A percentile compares a stretch with the other conserved stretches of the same genome.
Conservation (phyloP, 2,113 vertebrate genomes). For the Syngnathus scovelli region DNA sequence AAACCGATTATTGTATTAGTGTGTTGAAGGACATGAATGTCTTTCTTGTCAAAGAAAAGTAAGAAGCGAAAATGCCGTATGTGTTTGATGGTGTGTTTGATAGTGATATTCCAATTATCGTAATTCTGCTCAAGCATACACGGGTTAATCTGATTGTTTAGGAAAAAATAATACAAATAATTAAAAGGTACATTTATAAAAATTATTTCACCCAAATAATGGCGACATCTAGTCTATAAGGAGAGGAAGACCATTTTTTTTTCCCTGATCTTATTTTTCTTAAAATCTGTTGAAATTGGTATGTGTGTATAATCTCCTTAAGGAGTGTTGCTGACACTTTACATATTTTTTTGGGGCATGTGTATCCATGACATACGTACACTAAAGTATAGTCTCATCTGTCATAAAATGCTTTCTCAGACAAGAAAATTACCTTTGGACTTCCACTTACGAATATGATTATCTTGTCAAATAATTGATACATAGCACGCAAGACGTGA, state of each 20-base stretch:
- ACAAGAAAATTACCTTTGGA: not conserved
- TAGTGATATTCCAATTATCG: too few species aligned
- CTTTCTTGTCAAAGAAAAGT: too few species aligned
- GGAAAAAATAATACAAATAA: too few species aligned
- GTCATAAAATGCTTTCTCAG: not conserved
- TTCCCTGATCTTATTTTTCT: not conserved
- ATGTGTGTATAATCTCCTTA: not conserved
- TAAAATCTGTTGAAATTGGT: not conserved
- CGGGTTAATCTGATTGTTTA: too few species aligned
- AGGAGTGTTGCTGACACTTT: not conserved
- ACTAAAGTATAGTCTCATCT: not conserved
- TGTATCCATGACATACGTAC: not conserved
- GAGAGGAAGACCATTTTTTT: not conserved
- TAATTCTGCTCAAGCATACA: too few species aligned
- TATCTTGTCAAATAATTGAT: not conserved
- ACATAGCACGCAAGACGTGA: not conserved
- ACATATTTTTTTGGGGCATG: not conserved
- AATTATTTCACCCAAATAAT: too few species aligned
- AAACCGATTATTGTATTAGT: too few species aligned
- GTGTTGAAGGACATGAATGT: too few species aligned
- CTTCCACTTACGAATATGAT: not conserved
- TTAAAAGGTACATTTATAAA: too few species aligned
- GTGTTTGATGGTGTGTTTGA: too few species aligned
- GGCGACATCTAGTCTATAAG: not conserved
- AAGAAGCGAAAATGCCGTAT: too few species aligned